phyloP scores from a whole-genome alignment of 2,113 vertebrate species.

The Labeo rohita region DNA sequence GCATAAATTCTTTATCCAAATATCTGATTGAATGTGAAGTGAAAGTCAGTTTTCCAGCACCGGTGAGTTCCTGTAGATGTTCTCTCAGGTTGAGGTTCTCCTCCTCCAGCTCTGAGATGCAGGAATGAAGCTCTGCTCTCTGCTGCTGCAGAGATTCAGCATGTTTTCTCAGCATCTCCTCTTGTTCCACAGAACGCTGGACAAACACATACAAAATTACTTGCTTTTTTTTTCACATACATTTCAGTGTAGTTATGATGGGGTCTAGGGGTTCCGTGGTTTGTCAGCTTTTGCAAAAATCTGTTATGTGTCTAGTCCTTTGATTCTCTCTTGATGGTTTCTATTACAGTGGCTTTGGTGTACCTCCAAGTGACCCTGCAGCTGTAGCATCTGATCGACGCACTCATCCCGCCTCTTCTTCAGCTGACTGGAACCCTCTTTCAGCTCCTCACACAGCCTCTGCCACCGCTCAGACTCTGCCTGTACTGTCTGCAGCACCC shows the following conservation, averaged over 20 bases:
- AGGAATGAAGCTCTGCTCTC: slow-evolving; percentile 67
- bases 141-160: slow-evolving; percentile 62
- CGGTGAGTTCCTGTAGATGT: slow-evolving; percentile 65
- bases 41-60: slow-evolving; percentile 41
- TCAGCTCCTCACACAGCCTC: slow-evolving; percentile 75
- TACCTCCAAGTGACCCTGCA: slow-evolving; percentile 88
- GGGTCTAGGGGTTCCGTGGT: background rate
- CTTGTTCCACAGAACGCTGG: slow-evolving; percentile 69
- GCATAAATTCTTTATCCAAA: background rate
- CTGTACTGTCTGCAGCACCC: slow-evolving; percentile 72
- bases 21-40: background rate
- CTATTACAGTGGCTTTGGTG: background rate
- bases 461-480: slow-evolving; percentile 82
- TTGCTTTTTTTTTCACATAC: no score
- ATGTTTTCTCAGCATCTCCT: slow-evolving; percentile 64
- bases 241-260: background rate
- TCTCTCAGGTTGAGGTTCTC: slow-evolving; percentile 72
- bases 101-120: slow-evolving; percentile 72
- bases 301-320: background rate
- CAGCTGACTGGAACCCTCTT: slow-evolving; percentile 69
- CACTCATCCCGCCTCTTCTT: slow-evolving; percentile 72
- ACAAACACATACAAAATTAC: slow-evolving; percentile 8
- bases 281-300: slow-evolving; percentile 1
- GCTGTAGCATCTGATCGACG: slow-evolving; percentile 73
- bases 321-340: background rate